Evolutionary conservation across 23 tunicate genomes (phyloP).

Genomic region (Ciona savignyi): DNA sequence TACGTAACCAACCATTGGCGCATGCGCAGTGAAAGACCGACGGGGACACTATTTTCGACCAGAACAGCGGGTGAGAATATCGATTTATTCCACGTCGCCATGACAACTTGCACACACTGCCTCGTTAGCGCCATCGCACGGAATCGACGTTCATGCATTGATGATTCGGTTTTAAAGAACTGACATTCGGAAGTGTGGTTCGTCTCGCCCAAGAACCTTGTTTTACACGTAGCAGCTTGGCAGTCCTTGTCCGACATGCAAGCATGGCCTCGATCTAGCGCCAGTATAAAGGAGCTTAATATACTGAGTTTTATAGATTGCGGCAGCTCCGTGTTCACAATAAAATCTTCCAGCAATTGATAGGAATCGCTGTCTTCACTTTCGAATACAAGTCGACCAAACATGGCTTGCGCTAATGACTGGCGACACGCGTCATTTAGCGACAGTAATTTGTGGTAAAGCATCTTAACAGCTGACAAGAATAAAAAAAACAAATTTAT

Average conservation of each 20-base stretch:
- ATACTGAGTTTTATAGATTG: slow-evolving; percentile 2
- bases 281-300: slow-evolving; percentile 5
- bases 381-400: slow-evolving; percentile 14
- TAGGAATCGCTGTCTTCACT: not conserved
- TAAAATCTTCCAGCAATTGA: slow-evolving; percentile 5
- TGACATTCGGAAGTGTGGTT: not conserved
- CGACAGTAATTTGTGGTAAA: not conserved
- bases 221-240: not conserved
- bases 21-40: slow-evolving; percentile 24
- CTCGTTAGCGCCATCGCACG: slow-evolving; percentile 8
- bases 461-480: too few species aligned
- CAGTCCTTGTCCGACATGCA: not conserved
- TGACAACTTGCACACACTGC: slow-evolving; percentile 10
- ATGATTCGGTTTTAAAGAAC: not conserved
- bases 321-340: slow-evolving; percentile 4
- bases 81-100: slow-evolving; percentile 26
- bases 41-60: slow-evolving; percentile 4
- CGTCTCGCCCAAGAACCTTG: not conserved
- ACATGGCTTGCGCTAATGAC: slow-evolving; percentile 16
- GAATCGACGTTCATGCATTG: slow-evolving; percentile 7
- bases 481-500: too few species aligned
- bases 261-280: slow-evolving; percentile 16
- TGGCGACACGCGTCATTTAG: slow-evolving; percentile 2
- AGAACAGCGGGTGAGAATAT: slow-evolving; percentile 2
- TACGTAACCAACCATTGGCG: slow-evolving; percentile 21